These are phyloP conservation scores for Prorops nasuta DNA, from an alignment of 1,140 invertebrate species.

Conservation along the genomic window DNA sequence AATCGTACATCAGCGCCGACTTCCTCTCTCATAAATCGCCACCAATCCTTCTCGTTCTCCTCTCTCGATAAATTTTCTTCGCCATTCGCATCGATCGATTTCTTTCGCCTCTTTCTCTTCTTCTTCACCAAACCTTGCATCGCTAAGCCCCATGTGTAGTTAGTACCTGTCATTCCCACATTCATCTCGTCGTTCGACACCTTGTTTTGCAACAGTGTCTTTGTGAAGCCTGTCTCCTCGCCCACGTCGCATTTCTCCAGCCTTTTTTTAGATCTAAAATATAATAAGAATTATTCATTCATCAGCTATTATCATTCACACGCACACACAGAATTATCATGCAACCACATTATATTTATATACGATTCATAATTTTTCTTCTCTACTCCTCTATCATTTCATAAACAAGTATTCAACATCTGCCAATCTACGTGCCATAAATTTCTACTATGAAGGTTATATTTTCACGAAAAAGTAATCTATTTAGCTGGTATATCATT, in stretches of 20 bases:
- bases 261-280: conserved; percentile 36
- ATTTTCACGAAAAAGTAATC: too few relatives aligned
- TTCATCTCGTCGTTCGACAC: conserved; percentile 16
- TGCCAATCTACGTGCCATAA: too few relatives aligned
- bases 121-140: conserved; percentile 48
- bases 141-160: conserved; percentile 48
- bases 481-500: too few relatives aligned
- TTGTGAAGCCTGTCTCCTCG: conserved; percentile 42
- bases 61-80: conserved; percentile 5
- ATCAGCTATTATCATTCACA: too few relatives aligned
- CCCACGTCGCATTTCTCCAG: conserved; percentile 12
- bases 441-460: too few relatives aligned
- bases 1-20: conserved; percentile 38
- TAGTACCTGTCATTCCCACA: conserved; percentile 15
- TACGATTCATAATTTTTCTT: too few relatives aligned
- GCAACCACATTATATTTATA: too few relatives aligned
- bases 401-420: too few relatives aligned
- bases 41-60: conserved; percentile 35
- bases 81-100: conserved; percentile 9
- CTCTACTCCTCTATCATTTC: too few relatives aligned
- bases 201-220: conserved; percentile 37
- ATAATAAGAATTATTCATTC: neutral
- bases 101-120: conserved; percentile 24
- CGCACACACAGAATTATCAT: too few relatives aligned
- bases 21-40: conserved; percentile 45